phyloP scores from a whole-genome alignment of 2,113 vertebrate species.

The Chloroceryle aenea region DNA sequence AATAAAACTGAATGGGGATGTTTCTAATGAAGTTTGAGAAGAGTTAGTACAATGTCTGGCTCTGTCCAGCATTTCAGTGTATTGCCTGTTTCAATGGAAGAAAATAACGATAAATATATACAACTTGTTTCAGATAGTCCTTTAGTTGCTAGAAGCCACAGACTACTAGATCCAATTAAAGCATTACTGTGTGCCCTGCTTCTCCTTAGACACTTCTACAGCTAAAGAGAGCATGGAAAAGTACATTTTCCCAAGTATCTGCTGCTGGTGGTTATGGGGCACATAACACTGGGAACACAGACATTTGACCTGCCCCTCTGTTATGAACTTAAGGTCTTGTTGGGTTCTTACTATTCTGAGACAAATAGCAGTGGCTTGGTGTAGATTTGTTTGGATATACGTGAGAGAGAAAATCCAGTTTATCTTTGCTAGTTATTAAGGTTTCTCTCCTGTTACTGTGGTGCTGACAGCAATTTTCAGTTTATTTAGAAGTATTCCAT shows the following conservation, averaged over 20 bases:
- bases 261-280: background rate
- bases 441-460: background rate
- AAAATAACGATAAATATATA: background rate
- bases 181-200: background rate
- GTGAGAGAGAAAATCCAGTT: background rate
- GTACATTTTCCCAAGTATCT: background rate
- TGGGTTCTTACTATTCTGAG: background rate
- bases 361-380: background rate
- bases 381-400: background rate
- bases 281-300: background rate
- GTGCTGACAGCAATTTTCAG: background rate
- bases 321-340: background rate
- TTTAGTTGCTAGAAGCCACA: background rate
- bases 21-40: background rate
- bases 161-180: background rate
- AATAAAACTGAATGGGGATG: background rate
- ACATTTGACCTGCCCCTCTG: background rate
- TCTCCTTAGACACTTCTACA: background rate
- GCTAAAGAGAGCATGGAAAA: background rate
- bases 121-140: background rate
- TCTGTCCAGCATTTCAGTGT: background rate
- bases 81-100: background rate
- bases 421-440: background rate
- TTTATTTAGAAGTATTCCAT: background rate
- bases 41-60: background rate